Base-by-base conservation (phyloP, 2,888 invertebrate genomes). In the Apotomis capreana region DNA sequence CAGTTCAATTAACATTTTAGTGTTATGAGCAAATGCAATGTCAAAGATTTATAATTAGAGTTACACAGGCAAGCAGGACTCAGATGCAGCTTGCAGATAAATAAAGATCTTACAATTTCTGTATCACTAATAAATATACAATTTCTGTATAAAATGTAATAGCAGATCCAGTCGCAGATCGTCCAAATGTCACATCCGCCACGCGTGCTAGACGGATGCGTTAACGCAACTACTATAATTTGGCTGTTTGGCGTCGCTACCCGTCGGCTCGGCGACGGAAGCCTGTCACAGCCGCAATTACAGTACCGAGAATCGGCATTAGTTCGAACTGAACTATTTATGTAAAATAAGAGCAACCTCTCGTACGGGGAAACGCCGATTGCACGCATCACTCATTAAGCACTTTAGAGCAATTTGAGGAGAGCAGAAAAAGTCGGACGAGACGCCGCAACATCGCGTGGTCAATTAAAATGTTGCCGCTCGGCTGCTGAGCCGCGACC, bases 321-420 rank as follows among this genome's bases (percentile, higher is more conserved):
- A 92, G 93, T 91, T 91, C 85, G 86, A 85, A 85, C 84, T 88
- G 86, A 91, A 92, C 93, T 93, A 93, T 93, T 92, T 92, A 91
- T 89, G 92, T 92, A 91, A 91, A 93, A 93, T 89, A 92, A 91
- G 91, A 91, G 87, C 89, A 81, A 87, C 85, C 85, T 88, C 88
- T 84, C 84, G 89, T 92, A 92, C 91, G 90, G 90, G 91, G 92
- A 92, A 93, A 91, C 90, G 87, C 84, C 90, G 87, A 92, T 91
- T 88, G 93, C 93, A 93, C 93, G 93, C 93, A 93, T 92, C 92
- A 85, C 92, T 92, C 91, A 93, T 93, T 93, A 93, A 92, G 93
- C 90, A 93, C 92, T 93, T 92, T 90, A 91, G 89, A 92, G 91
- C 91, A 93, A 93, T 93, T 93, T 93, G 91, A 88, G 83, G 81